phyloP scores from a whole-genome alignment of 1,140 invertebrate species.

The Trachelipus rathkii region DNA sequence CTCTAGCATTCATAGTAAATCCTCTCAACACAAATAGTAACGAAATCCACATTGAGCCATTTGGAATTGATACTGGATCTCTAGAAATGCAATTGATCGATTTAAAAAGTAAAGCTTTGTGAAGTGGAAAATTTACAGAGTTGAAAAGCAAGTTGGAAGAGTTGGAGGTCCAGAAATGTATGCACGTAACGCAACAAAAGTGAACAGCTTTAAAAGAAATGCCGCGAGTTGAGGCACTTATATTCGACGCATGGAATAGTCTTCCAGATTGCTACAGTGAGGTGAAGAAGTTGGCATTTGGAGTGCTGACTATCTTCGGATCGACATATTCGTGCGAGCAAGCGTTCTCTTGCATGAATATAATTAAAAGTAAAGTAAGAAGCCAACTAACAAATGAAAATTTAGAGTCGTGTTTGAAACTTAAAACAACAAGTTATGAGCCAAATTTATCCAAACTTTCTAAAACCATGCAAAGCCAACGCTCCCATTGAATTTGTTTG shows the following conservation, averaged over 20 bases:
- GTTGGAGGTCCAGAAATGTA: neutral
- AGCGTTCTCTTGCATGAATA: neutral
- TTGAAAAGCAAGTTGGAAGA: neutral
- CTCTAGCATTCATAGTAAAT: too few species aligned
- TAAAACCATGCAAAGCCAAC: too few species aligned
- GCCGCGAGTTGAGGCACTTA: neutral
- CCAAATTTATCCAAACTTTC: too few species aligned
- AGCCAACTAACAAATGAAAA: neutral
- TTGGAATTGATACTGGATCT: too few species aligned
- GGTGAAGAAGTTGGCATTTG: neutral
- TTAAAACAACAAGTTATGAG: too few species aligned
- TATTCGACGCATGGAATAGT: neutral
- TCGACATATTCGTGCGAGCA: neutral
- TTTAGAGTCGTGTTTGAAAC: neutral
- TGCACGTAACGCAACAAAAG: neutral
- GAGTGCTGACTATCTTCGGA: neutral
- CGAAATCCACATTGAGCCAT: too few species aligned
- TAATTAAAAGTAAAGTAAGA: conserved; percentile 6
- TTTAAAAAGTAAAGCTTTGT: too few species aligned
- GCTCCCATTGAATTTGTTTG: too few species aligned
- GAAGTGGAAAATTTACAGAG: too few species aligned
- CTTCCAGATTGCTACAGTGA: neutral
- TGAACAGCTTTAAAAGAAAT: neutral
- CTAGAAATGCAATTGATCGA: too few species aligned
- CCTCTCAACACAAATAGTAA: too few species aligned